Evolutionary conservation across 2,113 vertebrate species (phyloP).

Genomic region (Castor canadensis): DNA sequence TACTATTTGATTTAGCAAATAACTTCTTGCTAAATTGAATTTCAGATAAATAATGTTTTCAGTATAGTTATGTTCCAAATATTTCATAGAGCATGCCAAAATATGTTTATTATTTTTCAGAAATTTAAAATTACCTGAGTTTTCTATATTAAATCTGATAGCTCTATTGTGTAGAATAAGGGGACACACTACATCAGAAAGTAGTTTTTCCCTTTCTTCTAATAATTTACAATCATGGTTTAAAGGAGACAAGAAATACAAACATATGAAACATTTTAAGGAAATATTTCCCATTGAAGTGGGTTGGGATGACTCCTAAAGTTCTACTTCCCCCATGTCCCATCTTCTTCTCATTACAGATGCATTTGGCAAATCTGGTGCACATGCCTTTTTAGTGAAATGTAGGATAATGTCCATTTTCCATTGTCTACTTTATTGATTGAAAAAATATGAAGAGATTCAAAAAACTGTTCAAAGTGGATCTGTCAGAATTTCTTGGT

Average conservation of each 20-base stretch:
- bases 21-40: neutral
- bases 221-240: conserved; percentile 9
- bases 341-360: conserved; percentile 70
- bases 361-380: conserved; percentile 70
- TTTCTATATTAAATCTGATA: neutral
- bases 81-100: neutral
- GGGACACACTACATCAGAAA: neutral
- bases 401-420: conserved; percentile 67
- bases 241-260: conserved; percentile 33
- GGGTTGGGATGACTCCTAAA: neutral
- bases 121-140: neutral
- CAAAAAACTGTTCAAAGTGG: conserved; percentile 65
- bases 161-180: neutral
- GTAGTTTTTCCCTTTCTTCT: neutral
- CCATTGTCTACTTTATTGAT: conserved; percentile 70
- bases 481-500: conserved; percentile 66
- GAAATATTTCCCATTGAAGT: conserved; percentile 12
- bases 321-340: neutral
- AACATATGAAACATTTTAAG: conserved; percentile 58
- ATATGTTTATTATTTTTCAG: neutral
- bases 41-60: neutral
- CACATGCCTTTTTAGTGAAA: conserved; percentile 65
- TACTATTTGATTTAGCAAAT: neutral
- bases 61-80: neutral
- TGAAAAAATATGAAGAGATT: conserved; percentile 76